A percentile compares a stretch with the other conserved stretches of the same genome.
phyloP scores from a whole-genome alignment of 2,113 vertebrate species.

The Ammodytes dubius region DNA sequence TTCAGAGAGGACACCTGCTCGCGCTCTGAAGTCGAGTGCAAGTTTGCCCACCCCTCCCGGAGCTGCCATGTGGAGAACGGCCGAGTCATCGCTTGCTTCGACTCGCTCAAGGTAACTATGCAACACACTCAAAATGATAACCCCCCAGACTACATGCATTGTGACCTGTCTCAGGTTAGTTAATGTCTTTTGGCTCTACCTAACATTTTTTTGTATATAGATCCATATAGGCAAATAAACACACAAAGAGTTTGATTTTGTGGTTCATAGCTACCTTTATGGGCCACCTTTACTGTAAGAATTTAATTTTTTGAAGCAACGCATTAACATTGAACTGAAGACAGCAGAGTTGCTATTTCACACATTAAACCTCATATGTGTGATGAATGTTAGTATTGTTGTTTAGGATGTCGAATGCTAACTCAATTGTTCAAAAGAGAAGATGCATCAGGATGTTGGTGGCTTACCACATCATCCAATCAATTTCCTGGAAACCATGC shows the following conservation, averaged over 20 bases:
- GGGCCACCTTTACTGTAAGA: too few species aligned
- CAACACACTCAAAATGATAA: constrained; percentile 12
- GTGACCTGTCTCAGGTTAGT: neutral
- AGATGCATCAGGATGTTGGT: neutral
- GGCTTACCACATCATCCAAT: neutral
- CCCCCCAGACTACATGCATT: constrained; percentile 11
- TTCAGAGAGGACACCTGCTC: constrained; percentile 98
- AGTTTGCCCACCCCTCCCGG: constrained; percentile 97
- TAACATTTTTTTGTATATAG: neutral
- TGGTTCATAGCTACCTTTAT: neutral
- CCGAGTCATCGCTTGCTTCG: constrained; percentile 98
- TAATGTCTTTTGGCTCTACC: neutral
- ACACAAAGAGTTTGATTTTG: neutral
- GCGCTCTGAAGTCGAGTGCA: constrained; percentile 95
- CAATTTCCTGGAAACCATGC: neutral
- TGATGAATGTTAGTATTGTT: neutral
- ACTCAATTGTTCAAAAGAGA: neutral
- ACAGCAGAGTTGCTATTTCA: too few species aligned
- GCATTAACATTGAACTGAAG: too few species aligned
- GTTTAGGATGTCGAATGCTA: neutral
- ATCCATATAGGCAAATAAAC: neutral
- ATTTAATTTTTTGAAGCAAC: too few species aligned
- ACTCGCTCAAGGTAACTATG: constrained; percentile 96
- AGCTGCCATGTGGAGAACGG: constrained; percentile 99
- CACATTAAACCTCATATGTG: neutral